Base-by-base conservation (phyloP, 2,797 vertebrate species). In the Eremophila alpestris region DNA sequence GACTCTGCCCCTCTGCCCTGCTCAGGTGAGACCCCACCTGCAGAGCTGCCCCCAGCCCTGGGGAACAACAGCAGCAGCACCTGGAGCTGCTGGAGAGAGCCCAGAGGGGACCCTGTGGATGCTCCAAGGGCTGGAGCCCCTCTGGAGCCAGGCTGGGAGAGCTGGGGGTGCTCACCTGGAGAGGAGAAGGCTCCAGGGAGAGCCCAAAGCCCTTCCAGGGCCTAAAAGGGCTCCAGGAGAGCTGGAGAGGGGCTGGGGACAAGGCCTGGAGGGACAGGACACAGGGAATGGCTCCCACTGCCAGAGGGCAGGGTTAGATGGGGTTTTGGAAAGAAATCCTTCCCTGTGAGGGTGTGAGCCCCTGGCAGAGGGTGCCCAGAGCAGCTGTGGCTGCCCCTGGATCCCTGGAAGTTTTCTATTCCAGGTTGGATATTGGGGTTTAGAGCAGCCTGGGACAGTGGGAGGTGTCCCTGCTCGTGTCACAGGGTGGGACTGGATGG, bases 371-470 rank as follows among this genome's bases (percentile, higher is more conserved):
- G 10, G 1, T 43, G 13, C 9, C 17, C 26, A 36, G 81, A 65
- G 43, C 1, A 75, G 22, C 38, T 59, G 8, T 19, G 62, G 32
- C 36, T 58, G 45, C 12, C 27, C 32, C 70, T 13, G 22, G 22
- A 43, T 58, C 22, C 22, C 70, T 59, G 70, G 32, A 7, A 59
- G 3, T 36, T 2, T 23, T 3, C 52, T 5, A 52, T 38, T 23
- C 29, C 40, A 14, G 29, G 29, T 2, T 46, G 46, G 54, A 8
- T 11, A 38, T 38, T 0, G 0, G 7, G 54, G 5, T 40, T 52
- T 9, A 46, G 23, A 38, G 11, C 48, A 43, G 3, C 40, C 40
- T 38, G 29, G 27, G 0, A 0, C 17, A 1, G 2, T 13, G 22
- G 27, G 5, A 45, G 16, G 13, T 52, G 38, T 45, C 38, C 38